Evolutionary conservation across 2,888 invertebrate genomes (phyloP), one percentile per base, ranked within the genome.

Genomic region (Apomyelois bistriatella): DNA sequence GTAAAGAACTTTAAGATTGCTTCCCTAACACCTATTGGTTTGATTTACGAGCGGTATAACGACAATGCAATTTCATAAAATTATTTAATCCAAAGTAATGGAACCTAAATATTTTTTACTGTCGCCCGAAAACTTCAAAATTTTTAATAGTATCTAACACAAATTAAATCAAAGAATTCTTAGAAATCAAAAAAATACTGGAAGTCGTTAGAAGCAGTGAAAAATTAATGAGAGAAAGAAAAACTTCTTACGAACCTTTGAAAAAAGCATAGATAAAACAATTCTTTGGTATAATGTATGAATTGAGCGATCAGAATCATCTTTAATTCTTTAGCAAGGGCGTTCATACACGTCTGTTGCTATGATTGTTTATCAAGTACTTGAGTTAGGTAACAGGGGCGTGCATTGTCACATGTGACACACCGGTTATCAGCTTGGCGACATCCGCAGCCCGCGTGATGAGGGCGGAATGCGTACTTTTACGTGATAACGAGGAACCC

Each of bases 381-480:
- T 68, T 76, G 77, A 77, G 76, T 75, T 74, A 75, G 79, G 78
- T 78, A 76, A 61, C 59, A 58, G 56, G 53, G 56, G 55, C 59
- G 56, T 56, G 65, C 68, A 71, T 69, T 76, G 74, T 74, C 66
- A 60, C 61, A 65, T 57, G 65, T 73, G 76, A 72, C 75, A 75
- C 61, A 55, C 59, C 61, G 54, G 67, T 74, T 76, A 80, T 80
- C 79, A 71, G 68, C 56, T 49, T 58, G 56, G 62, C 65, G 72
- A 68, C 79, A 79, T 70, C 68, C 79, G 66, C 61, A 67, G 54
- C 58, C 66, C 66, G 70, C 77, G 76, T 82, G 83, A 82, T 76
- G 72, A 79, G 76, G 79, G 76, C 72, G 61, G 64, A 60, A 67
- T 64, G 58, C 54, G 54, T 58, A 58, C 54, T 43, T 52, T 37